Evolutionary conservation across 2,888 invertebrate genomes (phyloP).

Genomic region (Abscondita cerata): DNA sequence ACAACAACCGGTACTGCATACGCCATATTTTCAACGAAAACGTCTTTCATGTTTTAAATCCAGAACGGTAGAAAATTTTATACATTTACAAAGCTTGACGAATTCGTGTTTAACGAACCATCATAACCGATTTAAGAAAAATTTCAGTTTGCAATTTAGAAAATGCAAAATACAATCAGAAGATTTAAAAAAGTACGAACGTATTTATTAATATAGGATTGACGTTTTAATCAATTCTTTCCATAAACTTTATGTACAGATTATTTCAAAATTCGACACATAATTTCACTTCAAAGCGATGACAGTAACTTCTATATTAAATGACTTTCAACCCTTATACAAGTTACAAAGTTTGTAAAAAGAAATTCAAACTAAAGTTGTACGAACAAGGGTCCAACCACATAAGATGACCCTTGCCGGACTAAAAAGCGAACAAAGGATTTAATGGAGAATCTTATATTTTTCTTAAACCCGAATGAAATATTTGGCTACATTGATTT

Average conservation of each 20-base stretch:
- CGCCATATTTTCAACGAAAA: not conserved
- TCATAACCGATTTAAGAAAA: constrained; percentile 21
- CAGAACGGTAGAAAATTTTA: constrained; percentile 14
- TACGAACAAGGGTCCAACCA: constrained; percentile 12
- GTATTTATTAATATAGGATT: not conserved
- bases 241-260: constrained; percentile 6
- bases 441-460: constrained; percentile 1
- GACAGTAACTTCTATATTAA: constrained; percentile 8
- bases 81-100: constrained; percentile 15
- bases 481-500: too few relatives aligned
- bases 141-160: constrained; percentile 17
- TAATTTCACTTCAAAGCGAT: not conserved
- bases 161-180: constrained; percentile 13
- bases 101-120: constrained; percentile 22
- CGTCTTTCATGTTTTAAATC: constrained; percentile 6
- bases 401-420: constrained; percentile 13
- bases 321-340: constrained; percentile 9
- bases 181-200: not conserved
- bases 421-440: constrained; percentile 7
- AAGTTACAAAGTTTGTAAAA: constrained; percentile 14
- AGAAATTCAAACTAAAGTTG: constrained; percentile 7
- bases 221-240: not conserved
- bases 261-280: constrained; percentile 7
- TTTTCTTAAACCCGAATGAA: not conserved
- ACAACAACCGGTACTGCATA: not conserved